Evolutionary conservation across 2,888 invertebrate species (phyloP).

Genomic region (Neoitamus cyanurus): DNA sequence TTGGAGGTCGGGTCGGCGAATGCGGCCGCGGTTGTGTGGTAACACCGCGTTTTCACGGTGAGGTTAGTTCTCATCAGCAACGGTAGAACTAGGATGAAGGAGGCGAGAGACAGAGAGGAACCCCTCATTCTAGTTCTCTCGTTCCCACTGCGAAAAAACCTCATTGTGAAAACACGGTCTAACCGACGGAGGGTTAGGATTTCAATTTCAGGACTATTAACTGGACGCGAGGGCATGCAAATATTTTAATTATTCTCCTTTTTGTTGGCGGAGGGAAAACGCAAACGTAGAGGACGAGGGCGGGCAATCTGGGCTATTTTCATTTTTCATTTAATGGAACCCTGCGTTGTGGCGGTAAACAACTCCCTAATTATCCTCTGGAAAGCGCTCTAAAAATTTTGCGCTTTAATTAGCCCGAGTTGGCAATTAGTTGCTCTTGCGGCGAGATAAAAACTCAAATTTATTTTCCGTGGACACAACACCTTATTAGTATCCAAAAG

Average conservation of each 20-base stretch:
- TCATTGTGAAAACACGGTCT: too few species aligned
- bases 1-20: background rate
- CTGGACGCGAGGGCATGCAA: background rate
- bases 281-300: background rate
- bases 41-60: too few species aligned
- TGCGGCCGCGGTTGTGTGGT: background rate
- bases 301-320: background rate
- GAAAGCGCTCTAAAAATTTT: background rate
- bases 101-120: too few species aligned
- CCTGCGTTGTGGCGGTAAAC: background rate
- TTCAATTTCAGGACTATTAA: background rate
- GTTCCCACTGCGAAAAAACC: too few species aligned
- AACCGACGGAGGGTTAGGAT: background rate
- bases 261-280: background rate
- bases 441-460: too few species aligned
- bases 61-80: too few species aligned
- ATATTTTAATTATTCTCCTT: constrained; percentile 13
- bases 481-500: too few species aligned
- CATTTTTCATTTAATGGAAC: background rate
- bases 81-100: too few species aligned
- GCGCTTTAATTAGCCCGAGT: background rate
- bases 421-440: too few species aligned
- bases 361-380: background rate
- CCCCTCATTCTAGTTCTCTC: too few species aligned
- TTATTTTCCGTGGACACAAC: too few species aligned